phyloP scores from a whole-genome alignment of 2,888 invertebrate species.

The Thecophora atra region DNA sequence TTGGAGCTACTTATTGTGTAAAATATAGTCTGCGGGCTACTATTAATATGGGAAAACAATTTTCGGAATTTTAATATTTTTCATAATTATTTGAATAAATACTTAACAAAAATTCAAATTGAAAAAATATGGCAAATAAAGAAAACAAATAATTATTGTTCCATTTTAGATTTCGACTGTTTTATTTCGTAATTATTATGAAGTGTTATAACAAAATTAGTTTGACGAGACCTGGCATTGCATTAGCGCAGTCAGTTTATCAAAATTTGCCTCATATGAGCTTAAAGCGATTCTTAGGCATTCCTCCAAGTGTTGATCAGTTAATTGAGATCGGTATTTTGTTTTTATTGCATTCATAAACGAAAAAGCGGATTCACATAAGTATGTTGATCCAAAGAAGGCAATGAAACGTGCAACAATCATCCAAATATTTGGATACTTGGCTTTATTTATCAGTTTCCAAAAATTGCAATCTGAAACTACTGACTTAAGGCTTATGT shows the following conservation, averaged over 20 bases:
- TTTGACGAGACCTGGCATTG: conserved; percentile 13
- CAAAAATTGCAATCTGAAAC: conserved; percentile 17
- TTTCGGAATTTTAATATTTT: conserved; percentile 6
- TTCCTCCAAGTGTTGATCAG: conserved; percentile 4
- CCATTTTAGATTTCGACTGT: too few species aligned
- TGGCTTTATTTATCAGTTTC: conserved; percentile 6
- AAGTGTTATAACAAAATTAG: too few species aligned
- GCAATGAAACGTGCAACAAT: conserved; percentile 12
- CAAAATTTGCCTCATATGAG: conserved; percentile 6
- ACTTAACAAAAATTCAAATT: conserved; percentile 2
- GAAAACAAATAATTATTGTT: conserved; percentile 7
- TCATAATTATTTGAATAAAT: conserved; percentile 7
- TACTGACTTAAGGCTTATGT: conserved; percentile 8
- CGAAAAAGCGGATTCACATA: conserved; percentile 12
- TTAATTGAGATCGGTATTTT: conserved; percentile 10
- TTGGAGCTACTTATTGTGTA: conserved; percentile 13
- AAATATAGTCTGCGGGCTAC: conserved; percentile 15
- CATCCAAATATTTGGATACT: conserved; percentile 14
- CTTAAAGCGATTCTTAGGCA: conserved; percentile 16
- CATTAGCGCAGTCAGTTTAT: conserved; percentile 6
- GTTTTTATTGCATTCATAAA: conserved; percentile 13
- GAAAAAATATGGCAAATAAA: conserved; percentile 13
- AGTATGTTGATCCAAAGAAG: conserved; percentile 15
- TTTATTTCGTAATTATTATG: too few species aligned
- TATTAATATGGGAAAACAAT: conserved; percentile 7